Conservation (phyloP, 2,888 invertebrate genomes). For the Drosophila colorata region DNA sequence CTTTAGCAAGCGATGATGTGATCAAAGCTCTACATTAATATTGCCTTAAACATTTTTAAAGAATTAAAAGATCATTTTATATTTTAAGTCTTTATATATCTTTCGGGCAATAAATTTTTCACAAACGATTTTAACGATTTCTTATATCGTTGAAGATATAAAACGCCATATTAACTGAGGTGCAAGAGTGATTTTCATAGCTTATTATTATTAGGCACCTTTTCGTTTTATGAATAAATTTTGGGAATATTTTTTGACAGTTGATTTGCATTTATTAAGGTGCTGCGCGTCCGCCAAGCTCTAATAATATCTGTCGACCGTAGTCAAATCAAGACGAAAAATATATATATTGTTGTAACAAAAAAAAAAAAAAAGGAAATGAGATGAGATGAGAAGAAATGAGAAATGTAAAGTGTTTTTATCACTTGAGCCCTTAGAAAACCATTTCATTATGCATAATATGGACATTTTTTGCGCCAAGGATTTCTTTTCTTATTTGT, state of each 20-base stretch:
- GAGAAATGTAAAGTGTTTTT: conserved; percentile 49
- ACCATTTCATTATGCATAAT: conserved; percentile 73
- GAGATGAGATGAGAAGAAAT: conserved; percentile 32
- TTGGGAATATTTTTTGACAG: conserved; percentile 1
- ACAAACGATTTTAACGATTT: too few species aligned
- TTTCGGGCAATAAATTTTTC: too few species aligned
- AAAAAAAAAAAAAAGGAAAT: conserved; percentile 25
- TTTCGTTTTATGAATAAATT: conserved; percentile 9
- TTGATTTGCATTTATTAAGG: conserved; percentile 43
- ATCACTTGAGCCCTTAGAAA: conserved; percentile 52
- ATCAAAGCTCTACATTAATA: too few species aligned
- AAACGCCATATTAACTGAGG: background rate
- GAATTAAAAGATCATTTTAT: too few species aligned
- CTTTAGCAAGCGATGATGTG: too few species aligned
- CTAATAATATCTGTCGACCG: conserved; percentile 31
- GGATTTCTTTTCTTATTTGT: background rate
- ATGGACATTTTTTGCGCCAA: conserved; percentile 38
- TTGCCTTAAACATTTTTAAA: too few species aligned
- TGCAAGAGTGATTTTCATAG: background rate
- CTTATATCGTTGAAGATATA: background rate
- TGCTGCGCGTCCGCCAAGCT: conserved; percentile 1
- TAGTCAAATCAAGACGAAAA: conserved; percentile 22
- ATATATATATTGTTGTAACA: conserved; percentile 14
- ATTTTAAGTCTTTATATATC: too few species aligned
- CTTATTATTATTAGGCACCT: conserved; percentile 5